phyloP scores from a whole-genome alignment of 2,888 invertebrate genomes.

The Odontocolon sp. region DNA sequence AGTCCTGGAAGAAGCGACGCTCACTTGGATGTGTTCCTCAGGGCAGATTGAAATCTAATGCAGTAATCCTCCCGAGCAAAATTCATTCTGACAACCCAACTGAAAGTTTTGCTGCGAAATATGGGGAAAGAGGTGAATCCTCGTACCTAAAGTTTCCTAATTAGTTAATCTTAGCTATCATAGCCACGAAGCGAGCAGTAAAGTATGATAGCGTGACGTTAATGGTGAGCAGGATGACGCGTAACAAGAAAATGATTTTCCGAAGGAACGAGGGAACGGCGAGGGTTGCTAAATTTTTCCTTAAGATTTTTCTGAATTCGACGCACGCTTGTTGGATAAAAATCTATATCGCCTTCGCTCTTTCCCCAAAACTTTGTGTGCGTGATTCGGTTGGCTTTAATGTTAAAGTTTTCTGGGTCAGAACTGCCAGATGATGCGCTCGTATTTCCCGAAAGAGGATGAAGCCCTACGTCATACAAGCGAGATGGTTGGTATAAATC shows the following conservation, averaged over 20 bases:
- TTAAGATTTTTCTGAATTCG: constrained; percentile 12
- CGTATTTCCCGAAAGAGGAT: constrained; percentile 5
- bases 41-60: constrained; percentile 59
- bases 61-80: constrained; percentile 45
- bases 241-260: constrained; percentile 45
- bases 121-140: no score
- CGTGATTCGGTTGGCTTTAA: not conserved
- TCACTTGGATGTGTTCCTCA: constrained; percentile 20
- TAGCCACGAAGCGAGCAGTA: constrained; percentile 23
- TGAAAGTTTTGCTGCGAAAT: constrained; percentile 52
- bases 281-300: not conserved
- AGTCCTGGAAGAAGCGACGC: constrained; percentile 16
- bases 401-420: constrained; percentile 19
- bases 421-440: constrained; percentile 23
- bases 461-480: not conserved
- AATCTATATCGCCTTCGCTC: constrained; percentile 17
- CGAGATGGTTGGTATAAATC: constrained; percentile 12
- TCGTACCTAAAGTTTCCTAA: constrained; percentile 59
- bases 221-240: not conserved
- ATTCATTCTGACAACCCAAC: constrained; percentile 57
- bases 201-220: constrained; percentile 36
- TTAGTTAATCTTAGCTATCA: constrained; percentile 56
- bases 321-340: constrained; percentile 40
- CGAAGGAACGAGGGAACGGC: not conserved
- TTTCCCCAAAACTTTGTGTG: not conserved